A percentile compares a stretch with the other conserved stretches of the same genome.
Evolutionary conservation across 2,113 vertebrate genomes (phyloP).

Genomic region (Micronycteris hirsuta): DNA sequence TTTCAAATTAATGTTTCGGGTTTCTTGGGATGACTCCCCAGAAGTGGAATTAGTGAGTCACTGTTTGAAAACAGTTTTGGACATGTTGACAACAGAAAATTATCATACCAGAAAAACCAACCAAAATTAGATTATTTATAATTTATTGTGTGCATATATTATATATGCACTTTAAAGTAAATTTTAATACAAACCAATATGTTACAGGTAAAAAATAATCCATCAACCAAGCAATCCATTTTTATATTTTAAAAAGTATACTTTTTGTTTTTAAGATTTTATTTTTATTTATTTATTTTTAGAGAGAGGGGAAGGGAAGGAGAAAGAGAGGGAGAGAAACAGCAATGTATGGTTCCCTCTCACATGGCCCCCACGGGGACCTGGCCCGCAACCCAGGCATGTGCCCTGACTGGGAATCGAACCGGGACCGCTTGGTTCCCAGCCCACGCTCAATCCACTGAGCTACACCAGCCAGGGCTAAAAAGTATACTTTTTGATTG

Average conservation of each 20-base stretch:
- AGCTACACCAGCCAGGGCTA: no score
- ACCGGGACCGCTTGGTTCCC: no score
- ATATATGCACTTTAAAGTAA: background rate
- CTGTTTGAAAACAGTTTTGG: background rate
- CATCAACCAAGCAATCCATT: background rate
- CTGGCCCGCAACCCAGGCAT: no score
- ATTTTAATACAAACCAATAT: background rate
- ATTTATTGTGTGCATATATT: background rate
- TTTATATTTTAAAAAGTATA: background rate
- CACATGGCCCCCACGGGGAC: no score
- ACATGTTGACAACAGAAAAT: background rate
- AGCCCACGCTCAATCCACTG: no score
- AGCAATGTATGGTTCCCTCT: no score
- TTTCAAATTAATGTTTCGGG: background rate
- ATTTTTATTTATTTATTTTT: no score
- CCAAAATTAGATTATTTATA: background rate
- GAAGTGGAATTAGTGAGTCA: background rate
- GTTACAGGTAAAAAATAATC: background rate
- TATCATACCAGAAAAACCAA: background rate
- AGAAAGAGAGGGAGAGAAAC: no score
- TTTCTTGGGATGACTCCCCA: background rate
- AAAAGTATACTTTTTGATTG: background rate
- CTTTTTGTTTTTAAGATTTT: no score
- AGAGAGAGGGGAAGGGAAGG: no score
- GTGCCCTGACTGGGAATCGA: no score